Base-by-base conservation (phyloP, 2,797 vertebrate genomes). In the Luscinia luscinia region DNA sequence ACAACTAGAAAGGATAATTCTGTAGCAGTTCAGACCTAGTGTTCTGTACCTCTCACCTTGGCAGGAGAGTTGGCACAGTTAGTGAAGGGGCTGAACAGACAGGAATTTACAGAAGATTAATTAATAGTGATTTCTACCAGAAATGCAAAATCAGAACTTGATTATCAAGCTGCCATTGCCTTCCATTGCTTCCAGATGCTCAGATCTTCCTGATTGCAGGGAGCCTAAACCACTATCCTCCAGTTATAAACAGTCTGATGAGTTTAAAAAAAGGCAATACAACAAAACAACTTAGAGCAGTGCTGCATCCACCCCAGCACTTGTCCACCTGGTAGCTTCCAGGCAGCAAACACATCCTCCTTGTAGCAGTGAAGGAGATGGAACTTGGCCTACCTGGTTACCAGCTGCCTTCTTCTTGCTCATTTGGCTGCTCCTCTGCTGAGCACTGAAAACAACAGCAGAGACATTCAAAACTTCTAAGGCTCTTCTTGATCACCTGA, bases 341-440 rank as follows among this genome's bases (percentile, higher is more conserved):
- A 96, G 95, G 73, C 4, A 57, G 49, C 67, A 81, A 78, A 82
- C 34, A 70, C 1, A 0, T 64, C 59, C 68, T 93, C 58, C 77
- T 76, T 68, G 80, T 51, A 83, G 84, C 38, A 77, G 59, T 59
- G 70, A 93, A 74, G 46, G 82, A 81, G 75, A 94, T 68, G 59
- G 81, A 95, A 91, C 84, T 87, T 67, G 63, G 83, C 97, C 96
- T 98, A 99, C 99, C 99, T 99, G 99, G 96, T 99, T 99, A 80
- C 99, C 99, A 46, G 99, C 97, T 55, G 98, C 97, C 94, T 99
- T 99, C 98, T 99, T 99, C 98, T 99, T 99, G 96, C 93, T 99
- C 97, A 98, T 98, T 97, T 99, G 99, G 97, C 92, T 99, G 97
- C 99, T 99, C 94, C 99, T 98, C 97, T 99, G 99, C 97, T 99